Percentiles rank a stretch among this genome's conserved stretches.
Evolutionary conservation across 2,888 invertebrate species (phyloP).

Genomic region (Flexamia atlantica): DNA sequence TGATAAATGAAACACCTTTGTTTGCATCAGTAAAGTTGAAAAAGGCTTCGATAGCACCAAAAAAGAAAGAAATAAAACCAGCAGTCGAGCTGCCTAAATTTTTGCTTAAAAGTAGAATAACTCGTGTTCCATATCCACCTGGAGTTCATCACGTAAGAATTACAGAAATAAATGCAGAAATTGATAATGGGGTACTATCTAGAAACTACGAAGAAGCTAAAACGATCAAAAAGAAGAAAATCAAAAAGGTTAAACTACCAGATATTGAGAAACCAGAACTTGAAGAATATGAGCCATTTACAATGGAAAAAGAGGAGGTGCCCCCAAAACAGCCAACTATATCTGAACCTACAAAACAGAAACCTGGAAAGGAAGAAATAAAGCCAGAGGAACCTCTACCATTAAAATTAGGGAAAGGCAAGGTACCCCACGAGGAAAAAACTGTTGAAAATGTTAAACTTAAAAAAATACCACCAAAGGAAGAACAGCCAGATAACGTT

Average conservation of each 20-base stretch:
- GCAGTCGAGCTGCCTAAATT: constrained; percentile 67
- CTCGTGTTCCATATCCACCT: constrained; percentile 69
- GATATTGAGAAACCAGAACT: constrained; percentile 74
- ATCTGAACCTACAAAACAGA: neutral
- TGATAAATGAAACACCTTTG: constrained; percentile 68
- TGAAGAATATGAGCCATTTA: constrained; percentile 73
- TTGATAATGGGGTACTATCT: constrained; percentile 75
- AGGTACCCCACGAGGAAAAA: constrained; percentile 51
- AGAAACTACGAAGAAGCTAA: constrained; percentile 76
- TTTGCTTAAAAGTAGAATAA: constrained; percentile 69
- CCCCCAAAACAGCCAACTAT: neutral
- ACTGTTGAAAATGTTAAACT: constrained; percentile 38
- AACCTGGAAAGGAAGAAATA: neutral
- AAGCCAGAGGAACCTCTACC: constrained; percentile 27
- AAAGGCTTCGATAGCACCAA: constrained; percentile 67
- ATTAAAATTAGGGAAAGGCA: constrained; percentile 36
- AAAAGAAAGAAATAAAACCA: constrained; percentile 67
- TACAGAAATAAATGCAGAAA: constrained; percentile 65
- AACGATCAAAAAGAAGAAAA: constrained; percentile 74
- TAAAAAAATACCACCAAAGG: constrained; percentile 17
- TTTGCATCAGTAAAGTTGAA: constrained; percentile 68
- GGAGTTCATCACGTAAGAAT: constrained; percentile 67
- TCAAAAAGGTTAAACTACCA: constrained; percentile 74
- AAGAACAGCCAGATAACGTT: constrained; percentile 66
- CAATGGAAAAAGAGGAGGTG: neutral